Conservation (phyloP, 2,888 invertebrate genomes). For the Oegoconia quadripuncta region DNA sequence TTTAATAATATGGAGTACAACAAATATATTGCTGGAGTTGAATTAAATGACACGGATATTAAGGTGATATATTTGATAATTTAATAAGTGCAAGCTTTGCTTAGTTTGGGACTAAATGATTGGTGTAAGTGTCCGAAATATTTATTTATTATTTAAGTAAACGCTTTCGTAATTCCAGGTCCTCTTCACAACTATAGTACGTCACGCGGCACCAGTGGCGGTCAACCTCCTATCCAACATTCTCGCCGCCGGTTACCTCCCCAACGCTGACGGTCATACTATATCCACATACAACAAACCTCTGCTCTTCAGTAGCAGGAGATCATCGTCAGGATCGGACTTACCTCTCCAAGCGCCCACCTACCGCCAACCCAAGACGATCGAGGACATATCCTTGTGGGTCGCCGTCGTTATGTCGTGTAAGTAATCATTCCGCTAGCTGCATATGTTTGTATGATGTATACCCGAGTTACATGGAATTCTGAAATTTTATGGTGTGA, state of each 20-base stretch:
- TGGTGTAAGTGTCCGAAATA: too few relatives aligned
- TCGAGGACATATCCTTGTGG: constrained; percentile 28
- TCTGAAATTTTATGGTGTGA: too few relatives aligned
- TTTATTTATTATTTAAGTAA: not conserved
- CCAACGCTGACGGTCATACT: constrained; percentile 22
- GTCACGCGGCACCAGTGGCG: constrained; percentile 75
- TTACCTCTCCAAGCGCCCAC: too few relatives aligned
- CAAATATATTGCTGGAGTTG: constrained; percentile 68
- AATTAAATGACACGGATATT: constrained; percentile 49
- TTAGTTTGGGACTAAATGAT: too few relatives aligned
- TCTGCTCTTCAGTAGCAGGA: too few relatives aligned
- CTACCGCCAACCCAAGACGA: constrained; percentile 33
- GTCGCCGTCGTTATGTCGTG: constrained; percentile 27
- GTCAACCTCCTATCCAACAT: constrained; percentile 71
- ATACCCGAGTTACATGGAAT: too few relatives aligned
- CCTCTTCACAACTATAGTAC: constrained; percentile 70
- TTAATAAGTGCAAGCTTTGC: too few relatives aligned
- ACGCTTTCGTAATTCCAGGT: constrained; percentile 28
- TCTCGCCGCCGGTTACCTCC: constrained; percentile 29
- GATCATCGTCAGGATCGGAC: too few relatives aligned
- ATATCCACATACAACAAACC: constrained; percentile 41
- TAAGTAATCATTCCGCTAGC: too few relatives aligned
- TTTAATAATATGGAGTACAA: constrained; percentile 58
- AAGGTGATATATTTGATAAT: constrained; percentile 37
- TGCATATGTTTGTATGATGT: too few relatives aligned